Evolutionary conservation across 2,888 invertebrate genomes (phyloP), one percentile per base, ranked within the genome.

Genomic region (Andrena bucephala): DNA sequence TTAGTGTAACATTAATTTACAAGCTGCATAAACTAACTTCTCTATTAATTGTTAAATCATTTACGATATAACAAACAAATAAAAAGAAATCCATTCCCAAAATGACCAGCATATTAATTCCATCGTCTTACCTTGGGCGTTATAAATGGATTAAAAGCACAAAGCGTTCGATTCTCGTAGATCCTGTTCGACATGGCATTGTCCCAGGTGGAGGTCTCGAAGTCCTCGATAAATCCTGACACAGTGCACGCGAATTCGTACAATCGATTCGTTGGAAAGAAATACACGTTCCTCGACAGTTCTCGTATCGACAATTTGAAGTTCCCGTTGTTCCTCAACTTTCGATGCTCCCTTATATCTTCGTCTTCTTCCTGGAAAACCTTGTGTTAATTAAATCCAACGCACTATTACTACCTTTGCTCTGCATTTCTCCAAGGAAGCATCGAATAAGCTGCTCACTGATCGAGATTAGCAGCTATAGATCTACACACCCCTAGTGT

Each of bases 221-320:
- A 60, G 20, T 84, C 80, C 16, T 88, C 85, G 10, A 73, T 57
- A 13, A 79, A 78, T n/a, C 67, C 78, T 5, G 79, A 84, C 2
- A 66, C 70, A 1, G 77, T 71, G 67, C 92, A 92, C 0, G 84
- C 77, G 62, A 92, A 92, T 36, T 89, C 83, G 81, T 92, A 96
- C 20, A 96, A 91, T 31, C 94, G 94, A 6, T 95, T 94, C 0
- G 96, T 95, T 1, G 97, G 97, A 89, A 96, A 96, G 92, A 95
- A 97, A 82, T 95, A 94, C 74, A 94, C 92, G 54, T 93, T 94
- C 48, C 94, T 94, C 0, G 96, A 95, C 6, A 96, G 90, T 91
- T 94, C 95, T 16, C 96, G 94, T 59, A 96, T 94, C 0, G 95
- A 95, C 0, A 95, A 95, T 77, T 95, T 95, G 87, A 95, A 96